Evolutionary conservation across 2,888 invertebrate genomes (phyloP).

Genomic region (Acrobeloides nanus): DNA sequence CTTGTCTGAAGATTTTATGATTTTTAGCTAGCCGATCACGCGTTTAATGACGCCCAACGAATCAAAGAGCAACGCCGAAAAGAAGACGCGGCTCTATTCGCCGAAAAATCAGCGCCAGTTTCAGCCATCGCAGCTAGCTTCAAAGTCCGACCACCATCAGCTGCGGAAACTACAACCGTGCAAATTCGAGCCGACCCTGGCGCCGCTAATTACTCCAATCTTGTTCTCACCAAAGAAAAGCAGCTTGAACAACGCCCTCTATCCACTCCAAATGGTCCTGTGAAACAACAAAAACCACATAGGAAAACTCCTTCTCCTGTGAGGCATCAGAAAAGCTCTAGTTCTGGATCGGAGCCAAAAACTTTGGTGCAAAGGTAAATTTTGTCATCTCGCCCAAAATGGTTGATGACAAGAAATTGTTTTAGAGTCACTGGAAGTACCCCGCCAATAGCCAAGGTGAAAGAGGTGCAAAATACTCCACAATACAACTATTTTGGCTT

Average conservation of each 20-base stretch:
- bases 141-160: conserved; percentile 13
- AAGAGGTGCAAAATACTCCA: too few species aligned
- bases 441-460: too few species aligned
- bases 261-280: conserved; percentile 3
- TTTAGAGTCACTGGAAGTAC: too few species aligned
- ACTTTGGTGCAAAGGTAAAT: too few species aligned
- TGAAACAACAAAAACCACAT: too few species aligned
- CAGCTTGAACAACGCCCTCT: conserved; percentile 9
- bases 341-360: too few species aligned
- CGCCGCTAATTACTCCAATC: background rate
- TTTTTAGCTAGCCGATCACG: conserved; percentile 17
- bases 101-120: conserved; percentile 13
- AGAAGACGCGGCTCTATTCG: conserved; percentile 18
- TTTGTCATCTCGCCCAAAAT: too few species aligned
- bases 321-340: too few species aligned
- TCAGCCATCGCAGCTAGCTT: conserved; percentile 23
- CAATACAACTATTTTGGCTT: too few species aligned
- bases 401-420: too few species aligned
- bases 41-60: conserved; percentile 12
- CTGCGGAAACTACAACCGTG: conserved; percentile 13
- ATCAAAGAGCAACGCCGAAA: conserved; percentile 17
- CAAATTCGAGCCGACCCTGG: conserved; percentile 6
- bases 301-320: too few species aligned
- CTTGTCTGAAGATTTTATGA: too few species aligned
- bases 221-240: conserved; percentile 5